Conservation (phyloP, 2,113 vertebrate species). For the Nycticorax nycticorax region DNA sequence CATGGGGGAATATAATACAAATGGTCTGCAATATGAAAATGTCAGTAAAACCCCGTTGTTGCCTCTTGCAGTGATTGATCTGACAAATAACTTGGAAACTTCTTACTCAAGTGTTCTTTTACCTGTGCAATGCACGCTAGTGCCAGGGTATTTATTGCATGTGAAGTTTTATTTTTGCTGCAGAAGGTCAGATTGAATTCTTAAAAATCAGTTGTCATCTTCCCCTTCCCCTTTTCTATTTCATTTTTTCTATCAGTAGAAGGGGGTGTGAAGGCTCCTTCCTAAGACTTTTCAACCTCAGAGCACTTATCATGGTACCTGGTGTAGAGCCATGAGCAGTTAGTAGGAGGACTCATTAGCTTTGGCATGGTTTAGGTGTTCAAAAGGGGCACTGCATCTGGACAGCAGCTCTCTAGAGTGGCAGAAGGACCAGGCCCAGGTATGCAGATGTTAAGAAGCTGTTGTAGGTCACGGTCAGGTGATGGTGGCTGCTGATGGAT, state of each 20-base stretch:
- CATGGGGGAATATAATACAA: neutral
- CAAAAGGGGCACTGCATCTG: neutral
- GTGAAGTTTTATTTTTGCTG: neutral
- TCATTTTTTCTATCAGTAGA: neutral
- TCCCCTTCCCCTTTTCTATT: neutral
- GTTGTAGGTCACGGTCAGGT: neutral
- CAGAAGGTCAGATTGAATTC: neutral
- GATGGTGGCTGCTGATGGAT: neutral
- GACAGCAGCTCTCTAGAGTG: neutral
- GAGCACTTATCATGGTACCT: rapidly evolving
- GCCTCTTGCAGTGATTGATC: neutral
- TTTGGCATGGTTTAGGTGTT: neutral
- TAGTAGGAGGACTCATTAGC: neutral
- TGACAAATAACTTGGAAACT: neutral
- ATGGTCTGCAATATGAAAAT: neutral
- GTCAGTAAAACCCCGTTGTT: neutral
- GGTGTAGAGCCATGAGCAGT: neutral
- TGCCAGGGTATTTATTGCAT: neutral
- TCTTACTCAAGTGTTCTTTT: neutral
- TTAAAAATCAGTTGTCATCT: neutral
- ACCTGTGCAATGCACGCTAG: neutral
- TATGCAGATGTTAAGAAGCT: neutral
- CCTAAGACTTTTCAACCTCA: neutral
- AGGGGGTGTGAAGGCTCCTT: neutral
- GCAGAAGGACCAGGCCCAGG: neutral